Evolutionary conservation across 2,888 invertebrate genomes (phyloP).

Genomic region (Exocentrus adspersus): DNA sequence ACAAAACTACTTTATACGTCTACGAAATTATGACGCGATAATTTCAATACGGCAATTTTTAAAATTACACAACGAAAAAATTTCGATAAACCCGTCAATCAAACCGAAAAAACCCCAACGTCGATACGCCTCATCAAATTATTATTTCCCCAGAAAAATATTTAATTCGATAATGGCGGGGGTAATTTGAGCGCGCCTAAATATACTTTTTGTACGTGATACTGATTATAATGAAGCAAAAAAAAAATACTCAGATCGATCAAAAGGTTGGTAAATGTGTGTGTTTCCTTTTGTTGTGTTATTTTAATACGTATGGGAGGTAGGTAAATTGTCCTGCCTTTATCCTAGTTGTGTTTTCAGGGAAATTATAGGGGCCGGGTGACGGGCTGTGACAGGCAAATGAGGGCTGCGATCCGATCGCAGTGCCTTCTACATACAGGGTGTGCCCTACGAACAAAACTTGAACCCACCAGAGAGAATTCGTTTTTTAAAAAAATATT

Average conservation of each 20-base stretch:
- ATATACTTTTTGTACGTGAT: conserved; percentile 29
- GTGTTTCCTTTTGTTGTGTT: conserved; percentile 54
- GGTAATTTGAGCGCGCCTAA: conserved; percentile 26
- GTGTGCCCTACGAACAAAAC: background rate
- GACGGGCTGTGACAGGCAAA: conserved; percentile 62
- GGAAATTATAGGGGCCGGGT: conserved; percentile 61
- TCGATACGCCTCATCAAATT: conserved; percentile 46
- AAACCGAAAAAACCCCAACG: conserved; percentile 22
- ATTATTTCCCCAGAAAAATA: conserved; percentile 42
- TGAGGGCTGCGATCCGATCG: conserved; percentile 53
- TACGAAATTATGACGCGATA: background rate
- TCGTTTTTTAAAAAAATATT: no score
- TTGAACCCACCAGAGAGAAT: background rate
- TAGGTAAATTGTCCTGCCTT: conserved; percentile 58
- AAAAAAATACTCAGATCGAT: conserved; percentile 44
- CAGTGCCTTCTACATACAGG: conserved; percentile 28
- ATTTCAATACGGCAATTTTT: background rate
- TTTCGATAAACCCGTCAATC: conserved; percentile 37
- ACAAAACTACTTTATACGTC: no score
- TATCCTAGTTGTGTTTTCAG: conserved; percentile 56
- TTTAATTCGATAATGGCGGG: conserved; percentile 46
- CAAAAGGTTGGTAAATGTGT: no score
- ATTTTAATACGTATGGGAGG: conserved; percentile 56
- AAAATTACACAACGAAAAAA: conserved; percentile 1
- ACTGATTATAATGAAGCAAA: no score